Evolutionary conservation across 2,113 vertebrate species (phyloP).

Genomic region (Nerophis lumbriciformis): DNA sequence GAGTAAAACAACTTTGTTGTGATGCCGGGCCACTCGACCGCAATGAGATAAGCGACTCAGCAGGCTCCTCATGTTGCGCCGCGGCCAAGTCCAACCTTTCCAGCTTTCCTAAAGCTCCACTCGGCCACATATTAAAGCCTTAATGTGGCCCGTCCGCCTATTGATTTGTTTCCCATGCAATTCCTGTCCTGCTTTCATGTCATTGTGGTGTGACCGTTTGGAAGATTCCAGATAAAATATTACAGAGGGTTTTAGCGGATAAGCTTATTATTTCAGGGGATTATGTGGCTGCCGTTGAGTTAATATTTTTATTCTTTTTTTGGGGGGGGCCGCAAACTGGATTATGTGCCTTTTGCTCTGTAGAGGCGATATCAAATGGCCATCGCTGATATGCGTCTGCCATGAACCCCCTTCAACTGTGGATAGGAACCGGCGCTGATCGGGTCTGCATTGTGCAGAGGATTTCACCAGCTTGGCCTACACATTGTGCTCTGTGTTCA

Average conservation of each 20-base stretch:
- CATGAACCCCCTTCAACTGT: conserved; percentile 40
- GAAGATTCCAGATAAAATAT: conserved; percentile 77
- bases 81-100: conserved; percentile 43
- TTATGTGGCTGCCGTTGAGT: conserved; percentile 68
- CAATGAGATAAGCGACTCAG: conserved; percentile 41
- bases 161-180: conserved; percentile 70
- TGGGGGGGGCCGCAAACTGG: conserved; percentile 62
- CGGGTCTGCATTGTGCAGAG: conserved; percentile 42
- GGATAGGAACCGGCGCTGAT: conserved; percentile 37
- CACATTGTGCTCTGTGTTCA: conserved; percentile 26
- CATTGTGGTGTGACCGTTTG: conserved; percentile 71
- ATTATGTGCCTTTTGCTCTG: conserved; percentile 63
- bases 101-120: conserved; percentile 64
- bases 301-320: conserved; percentile 73
- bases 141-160: conserved; percentile 69
- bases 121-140: conserved; percentile 66
- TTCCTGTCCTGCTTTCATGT: conserved; percentile 74
- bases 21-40: conserved; percentile 23
- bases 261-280: conserved; percentile 77
- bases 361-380: conserved; percentile 62
- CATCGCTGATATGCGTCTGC: conserved; percentile 60
- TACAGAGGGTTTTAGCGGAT: conserved; percentile 72
- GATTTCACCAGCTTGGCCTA: conserved; percentile 50
- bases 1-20: conserved; percentile 25
- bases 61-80: conserved; percentile 18